phyloP scores from a whole-genome alignment of 1,140 invertebrate genomes.

The Atopsyche davidsoni region DNA sequence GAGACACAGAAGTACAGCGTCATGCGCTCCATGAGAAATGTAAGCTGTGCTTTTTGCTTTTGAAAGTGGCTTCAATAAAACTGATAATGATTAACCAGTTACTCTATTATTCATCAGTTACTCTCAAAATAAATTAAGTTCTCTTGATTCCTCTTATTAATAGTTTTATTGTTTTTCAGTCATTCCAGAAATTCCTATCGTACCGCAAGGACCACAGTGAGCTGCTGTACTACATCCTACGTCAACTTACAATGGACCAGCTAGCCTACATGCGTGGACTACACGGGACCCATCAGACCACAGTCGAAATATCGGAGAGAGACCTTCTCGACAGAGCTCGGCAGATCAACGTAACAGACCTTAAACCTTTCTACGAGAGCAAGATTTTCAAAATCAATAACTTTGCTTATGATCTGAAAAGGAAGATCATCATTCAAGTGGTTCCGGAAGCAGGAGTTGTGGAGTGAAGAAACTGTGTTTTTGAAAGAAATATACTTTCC shows the following conservation, averaged over 20 bases:
- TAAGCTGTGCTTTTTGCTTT: slow-evolving; percentile 47
- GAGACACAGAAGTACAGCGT: slow-evolving; percentile 98
- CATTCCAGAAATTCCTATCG: slow-evolving; percentile 87
- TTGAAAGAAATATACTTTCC: too few relatives aligned
- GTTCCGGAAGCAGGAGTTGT: slow-evolving; percentile 51
- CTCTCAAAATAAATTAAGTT: slow-evolving; percentile 4
- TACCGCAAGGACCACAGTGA: slow-evolving; percentile 97
- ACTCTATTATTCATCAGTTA: not conserved
- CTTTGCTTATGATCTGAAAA: slow-evolving; percentile 77
- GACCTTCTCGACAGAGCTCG: slow-evolving; percentile 88
- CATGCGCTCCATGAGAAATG: slow-evolving; percentile 92
- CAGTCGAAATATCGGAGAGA: slow-evolving; percentile 86
- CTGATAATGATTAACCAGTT: too few relatives aligned
- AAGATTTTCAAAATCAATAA: slow-evolving; percentile 86
- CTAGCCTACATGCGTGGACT: slow-evolving; percentile 78
- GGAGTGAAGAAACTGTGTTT: slow-evolving; percentile 8
- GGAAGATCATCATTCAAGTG: slow-evolving; percentile 80
- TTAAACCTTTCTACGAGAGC: slow-evolving; percentile 89
- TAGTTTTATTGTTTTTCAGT: slow-evolving; percentile 52
- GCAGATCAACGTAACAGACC: slow-evolving; percentile 85
- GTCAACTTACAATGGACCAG: slow-evolving; percentile 89
- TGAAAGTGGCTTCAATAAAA: not conserved
- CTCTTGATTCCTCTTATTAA: slow-evolving; percentile 8
- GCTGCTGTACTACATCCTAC: slow-evolving; percentile 89
- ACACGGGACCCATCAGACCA: slow-evolving; percentile 63